Conservation (phyloP, 2,113 vertebrate genomes). For the Hippocampus comes region DNA sequence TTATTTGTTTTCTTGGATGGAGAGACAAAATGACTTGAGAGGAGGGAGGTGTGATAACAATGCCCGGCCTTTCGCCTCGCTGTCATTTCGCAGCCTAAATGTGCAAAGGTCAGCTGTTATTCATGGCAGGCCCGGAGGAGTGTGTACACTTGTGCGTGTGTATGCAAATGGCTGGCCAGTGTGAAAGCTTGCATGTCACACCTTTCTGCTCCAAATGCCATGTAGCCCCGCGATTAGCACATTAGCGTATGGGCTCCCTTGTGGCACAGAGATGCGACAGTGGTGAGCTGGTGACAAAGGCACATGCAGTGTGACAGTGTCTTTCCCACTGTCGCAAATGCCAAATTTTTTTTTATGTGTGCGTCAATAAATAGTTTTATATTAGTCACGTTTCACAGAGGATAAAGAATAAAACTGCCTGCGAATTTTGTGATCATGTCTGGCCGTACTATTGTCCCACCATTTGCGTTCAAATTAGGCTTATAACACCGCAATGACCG, state of each 20-base stretch:
- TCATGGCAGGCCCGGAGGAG: slow-evolving; percentile 51
- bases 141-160: slow-evolving; percentile 31
- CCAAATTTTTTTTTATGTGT: no score
- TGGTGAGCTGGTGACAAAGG: no score
- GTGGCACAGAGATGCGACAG: no score
- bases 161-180: slow-evolving; percentile 25
- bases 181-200: slow-evolving; percentile 64
- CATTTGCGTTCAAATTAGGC: no score
- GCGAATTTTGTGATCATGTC: no score
- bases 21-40: slow-evolving; percentile 6
- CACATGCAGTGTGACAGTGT: no score
- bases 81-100: slow-evolving; percentile 61
- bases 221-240: slow-evolving; percentile 41
- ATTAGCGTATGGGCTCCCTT: background rate
- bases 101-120: slow-evolving; percentile 65
- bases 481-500: no score
- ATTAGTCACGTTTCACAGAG: no score
- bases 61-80: slow-evolving; percentile 43
- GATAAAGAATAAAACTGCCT: no score
- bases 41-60: slow-evolving; percentile 24
- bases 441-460: no score
- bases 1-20: slow-evolving; percentile 1
- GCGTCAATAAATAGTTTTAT: no score
- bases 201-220: slow-evolving; percentile 71
- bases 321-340: no score